Evolutionary conservation across 2,113 vertebrate genomes (phyloP), one percentile per base, ranked within the genome.

Genomic region (Muntiacus reevesi): DNA sequence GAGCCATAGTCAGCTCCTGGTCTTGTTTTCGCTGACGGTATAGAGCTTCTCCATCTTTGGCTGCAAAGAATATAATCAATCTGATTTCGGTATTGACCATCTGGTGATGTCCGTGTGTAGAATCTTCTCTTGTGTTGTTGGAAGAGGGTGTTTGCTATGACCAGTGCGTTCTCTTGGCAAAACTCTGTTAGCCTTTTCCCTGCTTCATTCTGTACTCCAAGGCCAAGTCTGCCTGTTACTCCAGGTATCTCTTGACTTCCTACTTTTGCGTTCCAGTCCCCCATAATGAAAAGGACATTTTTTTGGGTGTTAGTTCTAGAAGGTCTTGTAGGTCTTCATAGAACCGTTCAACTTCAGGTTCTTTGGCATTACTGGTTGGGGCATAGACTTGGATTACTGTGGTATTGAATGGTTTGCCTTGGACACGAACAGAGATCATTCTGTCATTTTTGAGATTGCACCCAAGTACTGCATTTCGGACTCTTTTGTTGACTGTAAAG

Each of bases 1-100:
- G 62, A 64, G 62, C 30, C 15, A 17, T 3, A 64, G 62, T 64
- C 62, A n/a, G 62, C 30, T n/a, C 30, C 30, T 0, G 0, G 15
- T 17, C 62, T 17, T 64, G 15, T 9, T n/a, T n/a, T 17, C 4
- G 62, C 62, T n/a, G 7, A 64, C 7, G 17, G 15, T n/a, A 64
- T n/a, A n/a, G 62, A 64, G 30, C 62, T 67, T 67, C 33, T 67
- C 16, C 33, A 67, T 67, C 62, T n/a, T n/a, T n/a, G 62, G 33
- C 16, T 67, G 33, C 64, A 67, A 67, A 19, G 33, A n/a, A 67
- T 67, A 67, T 67, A 19, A 67, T 67, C 64, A 67, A 0, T n/a
- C 64, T 67, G 64, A 67, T 67, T 67, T 67, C 0, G 0, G 33
- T 67, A 17, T n/a, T 67, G 64, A 67, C 33, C 16, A 67, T n/a